Percentiles rank a stretch among this genome's conserved stretches.
Conservation (phyloP, 2,888 invertebrate species). For the Campopleginae sp. region DNA sequence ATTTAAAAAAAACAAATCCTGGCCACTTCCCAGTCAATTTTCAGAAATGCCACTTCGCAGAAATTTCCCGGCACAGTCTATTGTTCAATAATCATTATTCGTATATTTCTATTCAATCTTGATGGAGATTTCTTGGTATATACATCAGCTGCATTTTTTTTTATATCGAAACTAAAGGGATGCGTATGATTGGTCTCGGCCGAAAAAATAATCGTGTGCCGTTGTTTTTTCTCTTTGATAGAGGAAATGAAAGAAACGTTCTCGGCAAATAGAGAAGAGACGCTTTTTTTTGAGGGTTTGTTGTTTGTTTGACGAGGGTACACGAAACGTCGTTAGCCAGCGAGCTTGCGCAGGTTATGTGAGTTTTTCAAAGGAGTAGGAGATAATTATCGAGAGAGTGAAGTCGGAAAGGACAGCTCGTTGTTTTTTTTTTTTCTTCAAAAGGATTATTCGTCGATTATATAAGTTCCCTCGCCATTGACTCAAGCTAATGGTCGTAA, state of each 20-base stretch:
- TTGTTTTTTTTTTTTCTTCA: background rate
- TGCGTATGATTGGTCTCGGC: background rate
- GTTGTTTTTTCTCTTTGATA: conserved; percentile 21
- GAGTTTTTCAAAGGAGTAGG: background rate
- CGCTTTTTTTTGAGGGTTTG: conserved; percentile 7
- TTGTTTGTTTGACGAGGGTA: conserved; percentile 31
- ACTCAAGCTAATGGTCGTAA: conserved; percentile 33
- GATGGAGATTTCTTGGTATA: background rate
- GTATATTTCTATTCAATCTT: conserved; percentile 6
- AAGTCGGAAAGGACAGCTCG: background rate
- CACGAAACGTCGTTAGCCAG: conserved; percentile 10
- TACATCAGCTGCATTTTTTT: conserved; percentile 5
- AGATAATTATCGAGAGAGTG: conserved; percentile 1
- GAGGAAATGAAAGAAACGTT: conserved; percentile 3
- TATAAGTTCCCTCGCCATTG: conserved; percentile 17
- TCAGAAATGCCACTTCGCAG: no score
- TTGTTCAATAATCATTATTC: background rate
- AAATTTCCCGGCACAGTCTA: background rate
- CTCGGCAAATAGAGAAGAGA: conserved; percentile 1
- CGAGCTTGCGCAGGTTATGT: conserved; percentile 4
- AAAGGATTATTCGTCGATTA: conserved; percentile 32
- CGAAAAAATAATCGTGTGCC: conserved; percentile 14
- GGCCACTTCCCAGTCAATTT: background rate
- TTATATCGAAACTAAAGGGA: background rate
- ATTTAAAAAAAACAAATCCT: background rate